Evolutionary conservation across 2,888 invertebrate genomes (phyloP).

Genomic region (Philaethria dido): DNA sequence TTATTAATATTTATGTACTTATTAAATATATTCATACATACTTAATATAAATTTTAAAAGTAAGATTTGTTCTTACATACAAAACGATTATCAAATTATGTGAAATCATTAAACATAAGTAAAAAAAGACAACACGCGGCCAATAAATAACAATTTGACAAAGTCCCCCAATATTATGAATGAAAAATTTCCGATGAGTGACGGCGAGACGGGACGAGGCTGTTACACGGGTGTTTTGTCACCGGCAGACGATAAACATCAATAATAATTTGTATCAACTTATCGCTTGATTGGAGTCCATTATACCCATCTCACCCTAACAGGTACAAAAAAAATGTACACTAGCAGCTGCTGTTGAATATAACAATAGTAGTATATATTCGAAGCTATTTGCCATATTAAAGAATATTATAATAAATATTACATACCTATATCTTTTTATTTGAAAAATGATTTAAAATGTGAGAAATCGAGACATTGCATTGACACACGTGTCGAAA

Average conservation of each 20-base stretch:
- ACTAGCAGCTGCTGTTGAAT: conserved; percentile 7
- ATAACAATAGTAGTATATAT: conserved; percentile 11
- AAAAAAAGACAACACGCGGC: background rate
- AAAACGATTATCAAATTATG: no score
- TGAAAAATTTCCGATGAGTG: conserved; percentile 47
- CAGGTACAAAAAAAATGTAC: conserved; percentile 7
- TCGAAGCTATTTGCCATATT: background rate
- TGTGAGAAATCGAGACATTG: no score
- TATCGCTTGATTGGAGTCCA: conserved; percentile 43
- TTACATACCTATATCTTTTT: no score
- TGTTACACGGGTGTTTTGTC: conserved; percentile 43
- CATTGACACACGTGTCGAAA: no score
- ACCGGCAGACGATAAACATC: conserved; percentile 43
- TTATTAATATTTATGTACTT: no score
- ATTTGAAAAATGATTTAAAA: no score
- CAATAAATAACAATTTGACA: conserved; percentile 47
- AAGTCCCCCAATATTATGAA: conserved; percentile 43
- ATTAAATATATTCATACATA: no score
- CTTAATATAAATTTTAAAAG: no score
- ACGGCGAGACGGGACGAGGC: conserved; percentile 40
- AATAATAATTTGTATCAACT: conserved; percentile 47
- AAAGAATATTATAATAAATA: no score
- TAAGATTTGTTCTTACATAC: no score
- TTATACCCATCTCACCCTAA: conserved; percentile 27
- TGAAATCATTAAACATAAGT: background rate